Evolutionary conservation across 2,888 invertebrate genomes (phyloP).

Genomic region (Hyposoter didymator): DNA sequence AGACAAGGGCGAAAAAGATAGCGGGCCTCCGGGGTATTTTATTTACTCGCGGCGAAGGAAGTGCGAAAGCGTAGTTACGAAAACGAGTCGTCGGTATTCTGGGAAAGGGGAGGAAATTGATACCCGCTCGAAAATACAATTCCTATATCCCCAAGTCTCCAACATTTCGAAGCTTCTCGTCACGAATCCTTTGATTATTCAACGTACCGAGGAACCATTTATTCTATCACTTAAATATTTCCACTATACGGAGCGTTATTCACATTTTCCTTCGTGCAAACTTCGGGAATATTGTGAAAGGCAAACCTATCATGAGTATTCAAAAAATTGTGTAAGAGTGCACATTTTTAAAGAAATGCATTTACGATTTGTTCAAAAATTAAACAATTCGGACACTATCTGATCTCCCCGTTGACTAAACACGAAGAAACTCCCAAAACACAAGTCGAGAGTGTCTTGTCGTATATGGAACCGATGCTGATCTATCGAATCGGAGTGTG

Average conservation of each 20-base stretch:
- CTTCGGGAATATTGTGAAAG: background rate
- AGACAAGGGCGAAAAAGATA: constrained; percentile 13
- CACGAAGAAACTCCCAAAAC: too few relatives aligned
- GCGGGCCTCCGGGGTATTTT: constrained; percentile 48
- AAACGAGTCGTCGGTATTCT: constrained; percentile 41
- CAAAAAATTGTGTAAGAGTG: background rate
- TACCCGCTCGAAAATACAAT: constrained; percentile 28
- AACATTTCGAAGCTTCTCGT: background rate
- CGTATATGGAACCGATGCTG: too few relatives aligned
- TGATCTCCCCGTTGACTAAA: too few relatives aligned
- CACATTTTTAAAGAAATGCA: background rate
- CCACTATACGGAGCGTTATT: background rate
- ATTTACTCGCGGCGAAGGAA: constrained; percentile 47
- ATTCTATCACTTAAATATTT: constrained; percentile 34
- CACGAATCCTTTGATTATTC: constrained; percentile 50
- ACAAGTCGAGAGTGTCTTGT: too few relatives aligned
- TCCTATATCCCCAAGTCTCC: background rate
- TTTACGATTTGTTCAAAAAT: too few relatives aligned
- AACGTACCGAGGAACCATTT: constrained; percentile 1
- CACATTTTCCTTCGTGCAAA: background rate
- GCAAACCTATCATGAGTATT: background rate
- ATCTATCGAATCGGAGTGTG: too few relatives aligned
- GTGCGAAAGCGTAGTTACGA: constrained; percentile 33
- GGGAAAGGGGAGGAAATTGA: constrained; percentile 55
- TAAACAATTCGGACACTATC: too few relatives aligned